These are phyloP conservation scores for Argyresthia albistria DNA, from an alignment of 2,888 invertebrate genomes.

Conservation along the genomic window DNA sequence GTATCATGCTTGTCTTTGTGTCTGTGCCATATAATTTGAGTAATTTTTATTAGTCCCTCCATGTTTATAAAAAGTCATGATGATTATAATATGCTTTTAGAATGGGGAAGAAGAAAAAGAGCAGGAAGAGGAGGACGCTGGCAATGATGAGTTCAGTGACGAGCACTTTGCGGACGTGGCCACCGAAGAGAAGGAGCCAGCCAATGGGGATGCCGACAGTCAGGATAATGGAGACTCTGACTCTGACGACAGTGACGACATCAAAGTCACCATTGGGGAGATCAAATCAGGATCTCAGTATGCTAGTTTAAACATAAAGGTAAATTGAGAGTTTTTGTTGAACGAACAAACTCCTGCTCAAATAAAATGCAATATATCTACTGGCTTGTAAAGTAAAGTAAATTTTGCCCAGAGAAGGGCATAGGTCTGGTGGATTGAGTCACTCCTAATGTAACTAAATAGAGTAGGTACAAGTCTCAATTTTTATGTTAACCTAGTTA, in stretches of 20 bases:
- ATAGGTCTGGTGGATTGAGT: neutral
- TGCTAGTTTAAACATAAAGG: constrained; percentile 81
- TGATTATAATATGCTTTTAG: constrained; percentile 15
- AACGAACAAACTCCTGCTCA: no score
- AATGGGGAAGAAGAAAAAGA: constrained; percentile 58
- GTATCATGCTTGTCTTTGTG: no score
- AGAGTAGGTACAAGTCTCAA: neutral
- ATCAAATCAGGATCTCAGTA: constrained; percentile 84
- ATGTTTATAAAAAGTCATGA: neutral
- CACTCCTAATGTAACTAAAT: neutral
- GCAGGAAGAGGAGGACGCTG: constrained; percentile 51
- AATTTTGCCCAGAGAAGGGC: no score
- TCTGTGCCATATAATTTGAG: no score
- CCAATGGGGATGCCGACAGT: constrained; percentile 58
- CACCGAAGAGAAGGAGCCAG: constrained; percentile 39
- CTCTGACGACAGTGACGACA: constrained; percentile 86
- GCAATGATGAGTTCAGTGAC: constrained; percentile 59
- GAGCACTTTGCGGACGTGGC: constrained; percentile 62
- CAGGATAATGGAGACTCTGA: constrained; percentile 72
- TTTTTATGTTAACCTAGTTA: neutral
- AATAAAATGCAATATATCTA: no score
- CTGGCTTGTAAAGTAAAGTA: no score
- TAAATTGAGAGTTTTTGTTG: constrained; percentile 15
- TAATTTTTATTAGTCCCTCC: no score
- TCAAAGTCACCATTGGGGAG: constrained; percentile 94